Conservation (phyloP, 2,797 vertebrate genomes). For the Poecilia gillii region DNA sequence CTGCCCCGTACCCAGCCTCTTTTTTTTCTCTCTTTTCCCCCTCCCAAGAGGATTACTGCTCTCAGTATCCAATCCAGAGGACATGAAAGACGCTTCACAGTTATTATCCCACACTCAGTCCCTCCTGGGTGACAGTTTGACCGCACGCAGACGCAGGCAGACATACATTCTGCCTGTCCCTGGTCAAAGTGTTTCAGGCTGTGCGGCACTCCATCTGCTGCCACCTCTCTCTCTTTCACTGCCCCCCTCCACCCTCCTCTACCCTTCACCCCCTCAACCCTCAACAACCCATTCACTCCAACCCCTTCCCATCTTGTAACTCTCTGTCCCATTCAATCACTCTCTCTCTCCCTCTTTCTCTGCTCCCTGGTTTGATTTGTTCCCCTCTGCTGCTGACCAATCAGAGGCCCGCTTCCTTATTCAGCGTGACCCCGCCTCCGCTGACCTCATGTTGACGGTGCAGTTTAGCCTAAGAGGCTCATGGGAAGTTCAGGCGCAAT, state of each 20-base stretch:
- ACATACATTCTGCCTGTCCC: constrained; percentile 44
- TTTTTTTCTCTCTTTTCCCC: background rate
- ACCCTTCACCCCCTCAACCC: background rate
- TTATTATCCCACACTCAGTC: constrained; percentile 21
- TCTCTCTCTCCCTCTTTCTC: constrained; percentile 38
- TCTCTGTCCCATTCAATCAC: constrained; percentile 61
- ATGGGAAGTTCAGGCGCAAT: constrained; percentile 55
- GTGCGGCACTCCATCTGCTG: constrained; percentile 64
- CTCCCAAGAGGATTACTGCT: constrained; percentile 45
- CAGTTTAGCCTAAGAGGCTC: constrained; percentile 62
- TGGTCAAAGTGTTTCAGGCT: constrained; percentile 43
- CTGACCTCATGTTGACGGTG: constrained; percentile 40
- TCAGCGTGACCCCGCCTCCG: constrained; percentile 43
- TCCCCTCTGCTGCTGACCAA: constrained; percentile 52
- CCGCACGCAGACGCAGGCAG: constrained; percentile 17
- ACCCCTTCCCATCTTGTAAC: constrained; percentile 25
- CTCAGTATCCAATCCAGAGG: constrained; percentile 39
- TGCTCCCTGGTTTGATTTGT: constrained; percentile 24
- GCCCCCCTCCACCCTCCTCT: constrained; percentile 11
- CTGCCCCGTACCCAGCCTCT: constrained; percentile 30
- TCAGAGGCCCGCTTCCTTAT: constrained; percentile 67
- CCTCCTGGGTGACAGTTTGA: constrained; percentile 8
- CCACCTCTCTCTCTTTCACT: constrained; percentile 36
- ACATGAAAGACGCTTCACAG: constrained; percentile 30
- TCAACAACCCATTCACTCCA: background rate